Evolutionary conservation across 2,113 vertebrate species (phyloP), one percentile per base, ranked within the genome.

Genomic region (Spermophilus dauricus): DNA sequence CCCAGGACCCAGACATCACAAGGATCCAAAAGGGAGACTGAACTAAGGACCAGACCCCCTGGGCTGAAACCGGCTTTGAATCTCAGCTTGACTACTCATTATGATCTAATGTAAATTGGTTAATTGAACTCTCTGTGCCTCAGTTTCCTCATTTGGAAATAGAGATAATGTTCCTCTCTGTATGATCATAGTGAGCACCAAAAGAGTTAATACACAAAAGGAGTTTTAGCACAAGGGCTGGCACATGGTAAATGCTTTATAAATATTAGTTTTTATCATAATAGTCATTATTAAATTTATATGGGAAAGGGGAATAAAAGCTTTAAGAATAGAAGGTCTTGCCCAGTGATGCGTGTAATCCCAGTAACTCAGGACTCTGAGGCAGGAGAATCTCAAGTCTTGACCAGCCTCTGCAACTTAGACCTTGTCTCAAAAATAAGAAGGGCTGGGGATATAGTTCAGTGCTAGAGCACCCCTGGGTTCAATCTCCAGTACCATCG

Each of bases 11-110:
- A 0, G 12, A 69, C 8, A 8, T 42, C 32, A 14, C 10, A 4
- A 1, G 61, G 61, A 28, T 26, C 24, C 9, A 80, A 13, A 32
- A 72, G 45, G 3, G 11, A 77, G 39, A 65, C 26, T 73, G 53
- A 24, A 48, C 14, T 37, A 11, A 13, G 22, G 8, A n/a, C 48
- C 12, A 34, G 2, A 32, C 0, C 11, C 0, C 42, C 39, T 6
- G 1, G 7, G 76, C 8, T 11, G 0, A 18, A 78, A 22, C 28
- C 94, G 67, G 48, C 4, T 56, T 72, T 73, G 17, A 63, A 56
- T 63, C 30, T 78, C 61, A 77, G 24, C 42, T 86, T 72, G 6
- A 30, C 67, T 48, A 28, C 24, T 32, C 77, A 42, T 37, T 34
- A 32, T 17, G 10, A 85, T 14, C 13, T 39, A 42, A 58, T 34